phyloP scores from a whole-genome alignment of 2,113 vertebrate genomes.

The Ailuropoda melanoleuca region DNA sequence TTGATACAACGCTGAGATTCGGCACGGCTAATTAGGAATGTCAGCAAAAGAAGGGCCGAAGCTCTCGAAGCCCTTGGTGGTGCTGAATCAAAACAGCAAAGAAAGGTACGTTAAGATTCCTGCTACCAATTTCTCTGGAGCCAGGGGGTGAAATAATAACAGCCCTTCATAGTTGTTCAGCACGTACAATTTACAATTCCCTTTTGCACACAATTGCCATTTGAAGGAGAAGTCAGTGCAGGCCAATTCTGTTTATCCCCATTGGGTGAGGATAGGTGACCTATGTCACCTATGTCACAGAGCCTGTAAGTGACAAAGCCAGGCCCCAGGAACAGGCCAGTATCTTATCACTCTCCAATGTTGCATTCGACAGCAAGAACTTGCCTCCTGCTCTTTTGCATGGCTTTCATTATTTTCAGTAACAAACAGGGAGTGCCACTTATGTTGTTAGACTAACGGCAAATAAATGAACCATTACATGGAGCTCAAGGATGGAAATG shows the following conservation, averaged over 20 bases:
- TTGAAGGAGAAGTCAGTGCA: not conserved
- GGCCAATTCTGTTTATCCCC: not conserved
- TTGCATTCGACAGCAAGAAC: not conserved
- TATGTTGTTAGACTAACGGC: not conserved
- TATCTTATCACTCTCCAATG: accelerated
- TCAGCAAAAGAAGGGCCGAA: not conserved
- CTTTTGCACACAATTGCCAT: not conserved
- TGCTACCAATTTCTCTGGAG: not conserved
- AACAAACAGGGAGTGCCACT: not conserved
- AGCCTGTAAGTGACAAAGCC: not conserved
- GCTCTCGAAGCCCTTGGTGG: not conserved
- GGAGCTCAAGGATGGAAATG: not conserved
- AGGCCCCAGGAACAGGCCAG: not conserved
- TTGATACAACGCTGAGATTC: not conserved
- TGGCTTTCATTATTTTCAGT: not conserved
- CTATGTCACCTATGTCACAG: not conserved
- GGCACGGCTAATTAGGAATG: slow-evolving; percentile 7
- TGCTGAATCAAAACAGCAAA: not conserved
- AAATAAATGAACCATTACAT: not conserved
- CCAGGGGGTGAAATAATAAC: not conserved
- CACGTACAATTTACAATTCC: not conserved
- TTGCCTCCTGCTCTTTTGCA: not conserved
- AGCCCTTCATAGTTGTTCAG: not conserved
- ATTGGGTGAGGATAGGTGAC: not conserved
- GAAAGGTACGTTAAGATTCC: not conserved